Conservation (phyloP, 2,797 vertebrate genomes). For the Dicrostonyx torquatus region DNA sequence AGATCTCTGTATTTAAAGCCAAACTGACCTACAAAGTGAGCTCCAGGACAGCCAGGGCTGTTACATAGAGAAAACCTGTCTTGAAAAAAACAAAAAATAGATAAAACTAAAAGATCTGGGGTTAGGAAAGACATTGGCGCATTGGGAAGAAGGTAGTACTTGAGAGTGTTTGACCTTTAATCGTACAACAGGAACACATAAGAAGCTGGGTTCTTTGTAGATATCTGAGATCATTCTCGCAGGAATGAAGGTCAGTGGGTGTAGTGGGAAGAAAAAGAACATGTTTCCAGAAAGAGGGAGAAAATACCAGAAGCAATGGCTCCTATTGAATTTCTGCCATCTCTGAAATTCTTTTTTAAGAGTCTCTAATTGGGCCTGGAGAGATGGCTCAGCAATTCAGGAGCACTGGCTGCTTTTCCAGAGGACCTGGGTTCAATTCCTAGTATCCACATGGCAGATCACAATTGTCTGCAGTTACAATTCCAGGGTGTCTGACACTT, state of each 20-base stretch:
- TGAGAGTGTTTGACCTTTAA: not conserved
- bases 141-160: not conserved
- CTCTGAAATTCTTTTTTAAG: conserved; percentile 47
- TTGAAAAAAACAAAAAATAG: not conserved
- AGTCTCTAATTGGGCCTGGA: not conserved
- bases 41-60: not conserved
- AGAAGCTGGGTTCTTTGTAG: not conserved
- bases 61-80: not conserved
- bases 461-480: not conserved
- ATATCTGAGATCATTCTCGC: not conserved
- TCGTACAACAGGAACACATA: not conserved
- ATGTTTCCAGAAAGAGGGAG: not conserved
- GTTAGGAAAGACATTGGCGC: not conserved
- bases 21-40: not conserved
- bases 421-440: not conserved
- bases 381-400: not conserved
- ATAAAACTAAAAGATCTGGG: not conserved
- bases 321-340: not conserved
- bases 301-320: not conserved
- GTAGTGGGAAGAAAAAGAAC: not conserved
- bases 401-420: not conserved
- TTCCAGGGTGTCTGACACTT: not conserved
- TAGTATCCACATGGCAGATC: not conserved
- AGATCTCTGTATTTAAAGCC: not conserved
- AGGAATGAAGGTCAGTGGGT: conserved; percentile 1